phyloP scores from a whole-genome alignment of 2,113 vertebrate species.

The Limnothrissa miodon region DNA sequence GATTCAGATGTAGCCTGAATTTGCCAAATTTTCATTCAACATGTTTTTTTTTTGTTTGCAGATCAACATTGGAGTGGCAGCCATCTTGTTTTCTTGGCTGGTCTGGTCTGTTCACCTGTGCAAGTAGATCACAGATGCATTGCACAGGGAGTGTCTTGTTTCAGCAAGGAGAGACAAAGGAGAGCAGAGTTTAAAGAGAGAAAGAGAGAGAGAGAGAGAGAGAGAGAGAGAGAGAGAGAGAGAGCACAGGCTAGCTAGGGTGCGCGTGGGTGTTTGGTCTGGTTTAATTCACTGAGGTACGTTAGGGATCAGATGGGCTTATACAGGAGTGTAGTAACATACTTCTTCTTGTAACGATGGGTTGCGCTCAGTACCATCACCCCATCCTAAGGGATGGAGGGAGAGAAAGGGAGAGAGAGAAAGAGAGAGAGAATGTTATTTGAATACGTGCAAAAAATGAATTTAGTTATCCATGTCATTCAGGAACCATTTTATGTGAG shows the following conservation, averaged over 20 bases:
- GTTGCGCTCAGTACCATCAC: constrained; percentile 98
- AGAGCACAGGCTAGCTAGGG: background rate
- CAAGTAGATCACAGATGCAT: background rate
- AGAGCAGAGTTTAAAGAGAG: too few relatives aligned
- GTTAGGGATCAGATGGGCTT: constrained; percentile 71
- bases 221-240: background rate
- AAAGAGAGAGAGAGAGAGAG: constrained; percentile 2
- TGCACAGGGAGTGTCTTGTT: background rate
- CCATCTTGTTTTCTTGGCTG: background rate
- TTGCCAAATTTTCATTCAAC: too few relatives aligned
- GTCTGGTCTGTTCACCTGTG: background rate
- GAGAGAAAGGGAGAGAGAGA: background rate
- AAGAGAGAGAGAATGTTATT: too few relatives aligned
- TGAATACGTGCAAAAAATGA: too few relatives aligned
- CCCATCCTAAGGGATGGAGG: constrained; percentile 76
- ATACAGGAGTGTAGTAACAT: constrained; percentile 88
- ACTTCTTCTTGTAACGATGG: constrained; percentile 98
- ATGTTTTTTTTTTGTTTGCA: too few relatives aligned
- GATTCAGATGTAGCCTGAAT: too few relatives aligned
- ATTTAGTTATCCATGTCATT: too few relatives aligned
- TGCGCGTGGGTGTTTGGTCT: background rate
- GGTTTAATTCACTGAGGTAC: background rate
- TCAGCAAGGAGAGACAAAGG: background rate
- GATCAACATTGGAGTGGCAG: background rate
- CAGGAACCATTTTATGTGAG: too few relatives aligned